These are phyloP conservation scores for Neria commutata DNA, from an alignment of 2,888 invertebrate genomes.

Conservation along the genomic window DNA sequence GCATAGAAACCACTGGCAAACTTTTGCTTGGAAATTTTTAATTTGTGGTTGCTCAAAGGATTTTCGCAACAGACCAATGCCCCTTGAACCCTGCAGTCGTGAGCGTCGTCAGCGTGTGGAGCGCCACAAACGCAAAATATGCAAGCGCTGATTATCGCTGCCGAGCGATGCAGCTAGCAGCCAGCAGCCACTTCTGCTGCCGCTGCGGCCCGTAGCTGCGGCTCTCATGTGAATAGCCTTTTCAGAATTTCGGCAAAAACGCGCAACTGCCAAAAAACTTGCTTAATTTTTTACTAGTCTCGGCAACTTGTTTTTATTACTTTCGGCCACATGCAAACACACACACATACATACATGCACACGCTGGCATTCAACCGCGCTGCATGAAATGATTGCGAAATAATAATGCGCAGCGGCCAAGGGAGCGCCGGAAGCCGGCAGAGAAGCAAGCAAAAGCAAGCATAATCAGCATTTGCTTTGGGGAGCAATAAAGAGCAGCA, in stretches of 20 bases:
- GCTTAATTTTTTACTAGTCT: background rate
- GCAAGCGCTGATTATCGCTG: no score
- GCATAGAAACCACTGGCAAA: no score
- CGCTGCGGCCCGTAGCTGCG: background rate
- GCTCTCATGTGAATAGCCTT: background rate
- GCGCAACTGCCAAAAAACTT: background rate
- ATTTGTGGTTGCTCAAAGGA: background rate
- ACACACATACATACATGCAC: background rate
- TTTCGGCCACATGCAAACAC: background rate
- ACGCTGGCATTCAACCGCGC: background rate
- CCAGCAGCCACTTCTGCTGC: no score
- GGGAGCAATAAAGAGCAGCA: background rate
- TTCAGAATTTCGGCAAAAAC: no score
- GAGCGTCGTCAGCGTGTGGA: no score
- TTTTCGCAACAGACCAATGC: no score
- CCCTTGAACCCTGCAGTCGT: no score
- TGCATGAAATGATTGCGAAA: background rate
- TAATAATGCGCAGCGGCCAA: background rate
- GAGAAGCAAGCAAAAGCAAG: background rate
- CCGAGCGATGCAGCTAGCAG: no score
- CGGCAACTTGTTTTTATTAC: no score
- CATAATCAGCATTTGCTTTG: background rate
- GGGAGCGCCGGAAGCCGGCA: background rate
- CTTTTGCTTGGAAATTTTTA: no score
- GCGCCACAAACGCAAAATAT: constrained; percentile 2